Evolutionary conservation across 2,888 invertebrate genomes (phyloP).

Genomic region (Drosophila ochracea): DNA sequence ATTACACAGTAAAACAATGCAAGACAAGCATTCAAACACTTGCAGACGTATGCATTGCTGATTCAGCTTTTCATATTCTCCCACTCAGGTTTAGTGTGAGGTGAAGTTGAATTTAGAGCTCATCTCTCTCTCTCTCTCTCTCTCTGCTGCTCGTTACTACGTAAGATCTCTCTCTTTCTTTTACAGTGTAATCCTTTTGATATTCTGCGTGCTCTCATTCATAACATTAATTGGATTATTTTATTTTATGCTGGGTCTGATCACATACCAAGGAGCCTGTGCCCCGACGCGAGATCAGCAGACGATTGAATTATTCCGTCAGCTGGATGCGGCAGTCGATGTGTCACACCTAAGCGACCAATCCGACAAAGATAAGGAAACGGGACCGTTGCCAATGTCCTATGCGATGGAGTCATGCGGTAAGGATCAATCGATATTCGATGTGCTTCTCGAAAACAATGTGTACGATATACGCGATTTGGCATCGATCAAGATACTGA

Average conservation of each 20-base stretch:
- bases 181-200: conserved; percentile 90
- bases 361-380: neutral
- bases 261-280: conserved; percentile 90
- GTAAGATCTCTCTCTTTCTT: neutral
- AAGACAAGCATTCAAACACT: neutral
- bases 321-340: conserved; percentile 27
- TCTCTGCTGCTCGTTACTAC: neutral
- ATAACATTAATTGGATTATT: conserved; percentile 88
- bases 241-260: conserved; percentile 89
- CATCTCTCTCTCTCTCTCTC: neutral
- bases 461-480: conserved; percentile 33
- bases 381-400: conserved; percentile 14
- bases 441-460: conserved; percentile 1
- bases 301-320: conserved; percentile 14
- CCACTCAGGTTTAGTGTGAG: neutral
- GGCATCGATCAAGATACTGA: neutral
- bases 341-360: neutral
- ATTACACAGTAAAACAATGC: conserved; percentile 14
- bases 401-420: conserved; percentile 25
- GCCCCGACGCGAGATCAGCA: conserved; percentile 87
- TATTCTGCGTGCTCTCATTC: conserved; percentile 90
- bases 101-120: conserved; percentile 28
- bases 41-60: conserved; percentile 1
- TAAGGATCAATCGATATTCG: conserved; percentile 32
- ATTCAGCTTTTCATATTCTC: neutral